A percentile compares a stretch with the other conserved stretches of the same genome.
phyloP scores from a whole-genome alignment of 2,797 vertebrate genomes.

The Arvicola amphibius region DNA sequence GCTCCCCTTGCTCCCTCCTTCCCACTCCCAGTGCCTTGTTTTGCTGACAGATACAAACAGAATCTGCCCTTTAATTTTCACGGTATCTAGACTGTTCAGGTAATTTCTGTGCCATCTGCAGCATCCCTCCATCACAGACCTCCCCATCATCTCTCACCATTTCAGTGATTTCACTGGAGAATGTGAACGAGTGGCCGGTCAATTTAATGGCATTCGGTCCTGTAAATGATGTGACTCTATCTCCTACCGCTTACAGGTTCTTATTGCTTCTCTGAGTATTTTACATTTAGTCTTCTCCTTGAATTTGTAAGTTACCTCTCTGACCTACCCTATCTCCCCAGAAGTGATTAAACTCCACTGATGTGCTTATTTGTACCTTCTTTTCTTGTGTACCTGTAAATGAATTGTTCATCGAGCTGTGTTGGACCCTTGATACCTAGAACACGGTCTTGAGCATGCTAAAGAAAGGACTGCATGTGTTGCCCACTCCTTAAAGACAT shows the following conservation, averaged over 20 bases:
- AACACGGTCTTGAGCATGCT: background rate
- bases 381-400: background rate
- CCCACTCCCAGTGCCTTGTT: background rate
- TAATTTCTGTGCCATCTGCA: background rate
- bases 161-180: background rate
- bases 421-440: background rate
- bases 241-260: background rate
- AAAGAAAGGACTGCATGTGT: background rate
- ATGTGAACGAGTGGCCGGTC: background rate
- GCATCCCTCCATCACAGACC: background rate
- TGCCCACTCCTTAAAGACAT: background rate
- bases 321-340: background rate
- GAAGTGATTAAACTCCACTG: background rate
- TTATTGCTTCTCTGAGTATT: background rate
- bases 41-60: background rate
- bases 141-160: background rate
- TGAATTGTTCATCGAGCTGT: background rate
- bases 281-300: background rate
- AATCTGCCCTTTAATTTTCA: background rate
- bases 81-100: background rate
- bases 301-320: background rate
- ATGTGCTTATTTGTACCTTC: background rate
- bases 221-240: too few relatives aligned
- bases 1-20: rapidly evolving
- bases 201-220: background rate